Base-by-base conservation (phyloP, 2,888 invertebrate species). In the Ashinkailepas kermadecensis region DNA sequence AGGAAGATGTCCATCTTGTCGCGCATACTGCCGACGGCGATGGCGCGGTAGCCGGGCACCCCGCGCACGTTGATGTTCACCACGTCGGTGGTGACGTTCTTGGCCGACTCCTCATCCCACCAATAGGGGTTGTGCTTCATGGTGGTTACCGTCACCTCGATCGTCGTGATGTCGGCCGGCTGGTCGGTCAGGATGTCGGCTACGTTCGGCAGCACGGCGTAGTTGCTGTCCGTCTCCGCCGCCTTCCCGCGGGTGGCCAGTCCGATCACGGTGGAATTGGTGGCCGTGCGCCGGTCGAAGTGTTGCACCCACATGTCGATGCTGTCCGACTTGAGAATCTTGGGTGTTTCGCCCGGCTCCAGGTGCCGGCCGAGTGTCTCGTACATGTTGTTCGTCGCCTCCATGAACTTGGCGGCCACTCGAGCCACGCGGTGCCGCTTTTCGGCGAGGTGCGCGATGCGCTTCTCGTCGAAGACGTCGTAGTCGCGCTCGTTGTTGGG, bases 1-100 rank as follows among this genome's bases (percentile, higher is more conserved):
- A 78, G 78, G 23, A 78, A 78, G 10, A 78, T 78, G 23, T 78
- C 78, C 4, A 78, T 57, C n/a, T 78, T 78, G 3, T 23, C 10
- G 2, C 9, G 10, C 57, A 58, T 23, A 4, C n/a, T 21, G 56
- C 23, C 58, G 4, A 78, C 78, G 6, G n/a, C 13, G 12, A 78
- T 23, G n/a, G 21, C n/a, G 0, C 9, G 9, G 57, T 57, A 57
- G n/a, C 58, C 78, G n/a, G 78, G 78, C n/a, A 78, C n/a, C 0
- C 15, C 23, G n/a, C 78, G 56, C 13, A 78, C 11, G n/a, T 78
- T 78, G n/a, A 78, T 57, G 23, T 56, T n/a, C n/a, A 78, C 57
- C 9, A 78, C 56, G n/a, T 78, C 78, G 11, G 78, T 78, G n/a
- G 78, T 56, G 57, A 78, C 78, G 57, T 78, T 78, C 21, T 78